These are phyloP conservation scores for Athene noctua DNA, from an alignment of 2,113 vertebrate species.

Conservation along the genomic window DNA sequence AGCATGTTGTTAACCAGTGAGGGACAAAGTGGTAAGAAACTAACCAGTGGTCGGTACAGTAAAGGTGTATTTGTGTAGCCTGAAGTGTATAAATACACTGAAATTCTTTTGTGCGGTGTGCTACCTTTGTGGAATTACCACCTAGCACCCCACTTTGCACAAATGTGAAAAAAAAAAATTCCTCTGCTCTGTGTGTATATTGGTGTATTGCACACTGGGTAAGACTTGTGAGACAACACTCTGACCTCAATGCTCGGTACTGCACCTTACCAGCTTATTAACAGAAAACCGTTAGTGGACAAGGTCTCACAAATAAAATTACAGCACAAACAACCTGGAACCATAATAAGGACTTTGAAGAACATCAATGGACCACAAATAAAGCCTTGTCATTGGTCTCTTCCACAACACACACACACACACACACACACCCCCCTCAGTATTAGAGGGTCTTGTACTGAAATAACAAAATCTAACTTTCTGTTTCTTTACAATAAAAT, in stretches of 20 bases:
- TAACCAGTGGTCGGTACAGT: too few species aligned
- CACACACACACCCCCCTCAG: rapidly evolving
- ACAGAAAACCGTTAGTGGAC: neutral
- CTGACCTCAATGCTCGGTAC: neutral
- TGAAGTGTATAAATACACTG: too few species aligned
- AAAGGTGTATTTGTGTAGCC: too few species aligned
- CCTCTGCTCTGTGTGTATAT: too few species aligned
- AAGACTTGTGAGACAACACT: too few species aligned
- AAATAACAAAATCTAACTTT: neutral
- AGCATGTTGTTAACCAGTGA: too few species aligned
- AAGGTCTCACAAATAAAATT: neutral
- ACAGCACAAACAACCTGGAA: neutral
- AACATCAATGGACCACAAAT: neutral
- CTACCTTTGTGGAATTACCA: too few species aligned
- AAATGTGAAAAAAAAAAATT: too few species aligned
- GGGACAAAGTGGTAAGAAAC: too few species aligned
- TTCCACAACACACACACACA: neutral
- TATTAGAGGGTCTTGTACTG: neutral
- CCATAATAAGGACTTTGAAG: neutral
- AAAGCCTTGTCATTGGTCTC: neutral
- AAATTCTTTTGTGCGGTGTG: too few species aligned
- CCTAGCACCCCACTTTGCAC: too few species aligned
- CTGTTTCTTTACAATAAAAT: neutral
- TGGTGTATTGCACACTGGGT: too few species aligned
- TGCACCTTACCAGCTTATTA: neutral